Conservation (phyloP, 2,888 invertebrate species). For the Masnerella sp. region DNA sequence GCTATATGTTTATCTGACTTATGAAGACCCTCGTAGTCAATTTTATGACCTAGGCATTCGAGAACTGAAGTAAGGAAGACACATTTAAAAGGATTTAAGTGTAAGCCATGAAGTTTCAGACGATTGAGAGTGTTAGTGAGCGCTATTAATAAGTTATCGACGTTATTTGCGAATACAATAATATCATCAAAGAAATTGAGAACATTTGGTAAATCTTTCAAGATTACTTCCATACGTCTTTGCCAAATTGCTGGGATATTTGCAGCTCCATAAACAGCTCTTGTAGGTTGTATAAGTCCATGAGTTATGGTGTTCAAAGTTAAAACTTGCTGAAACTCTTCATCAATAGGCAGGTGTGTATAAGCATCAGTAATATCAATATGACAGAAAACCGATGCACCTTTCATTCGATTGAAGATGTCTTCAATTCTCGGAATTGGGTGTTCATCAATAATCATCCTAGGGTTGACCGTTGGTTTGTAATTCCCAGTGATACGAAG, state of each 20-base stretch:
- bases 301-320: slow-evolving; percentile 26
- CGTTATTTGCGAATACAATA: slow-evolving; percentile 6
- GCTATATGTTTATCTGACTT: slow-evolving; percentile 30
- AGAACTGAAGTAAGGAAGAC: neutral
- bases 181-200: slow-evolving; percentile 35
- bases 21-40: slow-evolving; percentile 24
- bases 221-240: slow-evolving; percentile 26
- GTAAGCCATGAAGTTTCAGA: slow-evolving; percentile 18
- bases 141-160: neutral
- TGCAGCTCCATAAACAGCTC: slow-evolving; percentile 11
- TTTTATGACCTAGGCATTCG: slow-evolving; percentile 22
- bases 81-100: slow-evolving; percentile 18
- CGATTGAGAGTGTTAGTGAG: neutral
- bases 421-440: slow-evolving; percentile 24
- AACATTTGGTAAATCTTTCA: slow-evolving; percentile 24
- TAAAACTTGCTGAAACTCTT: slow-evolving; percentile 20
- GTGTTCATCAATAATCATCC: slow-evolving; percentile 41
- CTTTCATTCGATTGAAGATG: slow-evolving; percentile 2
- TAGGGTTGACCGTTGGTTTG: slow-evolving; percentile 7
- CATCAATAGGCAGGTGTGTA: neutral
- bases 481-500: slow-evolving; percentile 27
- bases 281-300: slow-evolving; percentile 15
- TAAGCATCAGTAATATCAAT: slow-evolving; percentile 11
- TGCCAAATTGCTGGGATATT: slow-evolving; percentile 18
- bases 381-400: neutral